phyloP scores from a whole-genome alignment of 2,113 vertebrate genomes.

The Thymallus thymallus region DNA sequence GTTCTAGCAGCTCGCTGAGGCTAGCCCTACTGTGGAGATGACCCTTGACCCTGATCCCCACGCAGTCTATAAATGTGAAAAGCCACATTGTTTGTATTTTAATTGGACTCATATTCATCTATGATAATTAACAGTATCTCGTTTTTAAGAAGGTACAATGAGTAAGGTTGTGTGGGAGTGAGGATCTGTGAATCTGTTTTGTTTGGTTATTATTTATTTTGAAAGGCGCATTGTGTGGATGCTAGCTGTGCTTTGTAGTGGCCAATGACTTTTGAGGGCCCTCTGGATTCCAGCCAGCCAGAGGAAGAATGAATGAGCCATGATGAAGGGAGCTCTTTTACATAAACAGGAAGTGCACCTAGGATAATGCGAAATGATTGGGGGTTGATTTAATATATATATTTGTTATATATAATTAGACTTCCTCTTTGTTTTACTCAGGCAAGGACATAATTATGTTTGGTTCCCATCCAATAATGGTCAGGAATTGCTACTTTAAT shows the following conservation, averaged over 20 bases:
- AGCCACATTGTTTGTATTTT: neutral
- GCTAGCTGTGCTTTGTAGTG: neutral
- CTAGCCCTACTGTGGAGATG: neutral
- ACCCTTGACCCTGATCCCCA: neutral
- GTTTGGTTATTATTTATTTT: constrained; percentile 7
- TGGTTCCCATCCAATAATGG: neutral
- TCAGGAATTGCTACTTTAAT: neutral
- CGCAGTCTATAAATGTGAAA: neutral
- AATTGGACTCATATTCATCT: neutral
- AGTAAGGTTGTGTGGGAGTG: neutral
- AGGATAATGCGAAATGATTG: neutral
- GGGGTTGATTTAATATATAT: neutral
- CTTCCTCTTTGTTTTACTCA: neutral
- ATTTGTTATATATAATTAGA: neutral
- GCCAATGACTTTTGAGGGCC: neutral
- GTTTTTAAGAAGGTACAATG: neutral
- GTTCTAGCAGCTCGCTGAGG: neutral
- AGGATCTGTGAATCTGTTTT: neutral
- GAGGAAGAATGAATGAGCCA: neutral
- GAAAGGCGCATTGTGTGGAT: neutral
- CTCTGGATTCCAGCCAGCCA: neutral
- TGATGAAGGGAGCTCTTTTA: neutral
- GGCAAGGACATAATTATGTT: neutral
- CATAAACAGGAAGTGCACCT: constrained; percentile 1
- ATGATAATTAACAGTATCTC: neutral